phyloP scores from a whole-genome alignment of 2,888 invertebrate species.

The Parnassius apollo region DNA sequence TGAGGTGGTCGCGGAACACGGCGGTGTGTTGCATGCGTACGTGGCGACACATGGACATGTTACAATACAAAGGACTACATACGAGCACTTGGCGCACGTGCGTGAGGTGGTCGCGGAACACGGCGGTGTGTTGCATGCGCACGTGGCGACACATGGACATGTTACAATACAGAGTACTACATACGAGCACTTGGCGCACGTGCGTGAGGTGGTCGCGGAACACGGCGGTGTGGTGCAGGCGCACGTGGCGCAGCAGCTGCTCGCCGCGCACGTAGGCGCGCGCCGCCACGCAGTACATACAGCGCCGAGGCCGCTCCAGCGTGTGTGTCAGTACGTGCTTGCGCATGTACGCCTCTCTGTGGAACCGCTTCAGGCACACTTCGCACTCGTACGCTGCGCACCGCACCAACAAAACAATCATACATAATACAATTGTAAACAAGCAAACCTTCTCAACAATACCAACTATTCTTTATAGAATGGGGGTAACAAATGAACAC shows the following conservation, averaged over 20 bases:
- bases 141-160: too few species aligned
- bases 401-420: too few species aligned
- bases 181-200: conserved; percentile 48
- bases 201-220: conserved; percentile 71
- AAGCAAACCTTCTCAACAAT: too few species aligned
- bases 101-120: too few species aligned
- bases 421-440: too few species aligned
- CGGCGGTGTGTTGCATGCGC: too few species aligned
- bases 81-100: too few species aligned
- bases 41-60: conserved; percentile 44
- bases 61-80: too few species aligned
- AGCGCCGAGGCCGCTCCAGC: conserved; percentile 87
- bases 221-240: conserved; percentile 85
- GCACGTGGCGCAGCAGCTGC: conserved; percentile 88
- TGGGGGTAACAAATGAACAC: too few species aligned
- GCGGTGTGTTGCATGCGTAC: conserved; percentile 87
- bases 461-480: too few species aligned
- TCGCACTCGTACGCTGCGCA: conserved; percentile 55
- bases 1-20: conserved; percentile 63
- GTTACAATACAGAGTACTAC: too few species aligned
- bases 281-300: conserved; percentile 85
- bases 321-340: conserved; percentile 87
- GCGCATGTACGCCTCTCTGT: conserved; percentile 84
- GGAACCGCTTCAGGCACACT: conserved; percentile 84
- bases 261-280: conserved; percentile 90